Percentiles rank a stretch among this genome's conserved stretches.
Evolutionary conservation across 2,797 vertebrate species (phyloP).

Genomic region (Ctenopoma kingsleyae): DNA sequence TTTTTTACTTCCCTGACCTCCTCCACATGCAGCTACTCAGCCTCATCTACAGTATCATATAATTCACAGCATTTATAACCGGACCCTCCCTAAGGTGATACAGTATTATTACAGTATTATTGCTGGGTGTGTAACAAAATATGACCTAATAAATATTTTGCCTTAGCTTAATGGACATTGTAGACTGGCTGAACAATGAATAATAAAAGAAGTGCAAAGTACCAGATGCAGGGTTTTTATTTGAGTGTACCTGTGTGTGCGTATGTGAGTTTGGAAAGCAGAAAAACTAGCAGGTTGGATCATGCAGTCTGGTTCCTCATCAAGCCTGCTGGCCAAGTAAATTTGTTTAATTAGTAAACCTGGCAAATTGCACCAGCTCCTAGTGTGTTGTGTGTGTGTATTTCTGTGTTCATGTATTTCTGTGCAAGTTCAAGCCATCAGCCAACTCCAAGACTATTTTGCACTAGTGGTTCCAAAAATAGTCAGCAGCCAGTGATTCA

Average conservation of each 20-base stretch:
- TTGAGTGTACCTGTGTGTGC: conserved; percentile 7
- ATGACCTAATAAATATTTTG: conserved; percentile 59
- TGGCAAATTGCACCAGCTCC: conserved; percentile 74
- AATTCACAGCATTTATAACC: conserved; percentile 48
- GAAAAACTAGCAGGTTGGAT: conserved; percentile 67
- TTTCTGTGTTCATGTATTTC: conserved; percentile 36
- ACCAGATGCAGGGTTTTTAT: conserved; percentile 43
- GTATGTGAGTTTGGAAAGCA: conserved; percentile 54
- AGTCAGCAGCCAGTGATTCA: conserved; percentile 63
- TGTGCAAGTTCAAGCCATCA: conserved; percentile 59
- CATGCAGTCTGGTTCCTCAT: conserved; percentile 66
- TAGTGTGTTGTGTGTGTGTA: conserved; percentile 55
- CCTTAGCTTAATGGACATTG: conserved; percentile 52
- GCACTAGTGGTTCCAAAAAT: conserved; percentile 60
- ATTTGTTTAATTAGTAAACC: conserved; percentile 84
- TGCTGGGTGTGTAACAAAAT: conserved; percentile 42
- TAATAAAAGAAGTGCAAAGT: conserved; percentile 47
- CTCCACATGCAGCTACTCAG: conserved; percentile 19
- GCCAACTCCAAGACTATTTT: conserved; percentile 61
- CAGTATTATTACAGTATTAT: conserved; percentile 48
- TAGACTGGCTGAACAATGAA: conserved; percentile 41
- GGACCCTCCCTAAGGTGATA: conserved; percentile 38
- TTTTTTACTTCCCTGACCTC: conserved; percentile 18
- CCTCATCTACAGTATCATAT: conserved; percentile 31
- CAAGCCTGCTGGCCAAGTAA: conserved; percentile 70